phyloP scores from a whole-genome alignment of 2,888 invertebrate genomes.

The Drosophila antonietae region DNA sequence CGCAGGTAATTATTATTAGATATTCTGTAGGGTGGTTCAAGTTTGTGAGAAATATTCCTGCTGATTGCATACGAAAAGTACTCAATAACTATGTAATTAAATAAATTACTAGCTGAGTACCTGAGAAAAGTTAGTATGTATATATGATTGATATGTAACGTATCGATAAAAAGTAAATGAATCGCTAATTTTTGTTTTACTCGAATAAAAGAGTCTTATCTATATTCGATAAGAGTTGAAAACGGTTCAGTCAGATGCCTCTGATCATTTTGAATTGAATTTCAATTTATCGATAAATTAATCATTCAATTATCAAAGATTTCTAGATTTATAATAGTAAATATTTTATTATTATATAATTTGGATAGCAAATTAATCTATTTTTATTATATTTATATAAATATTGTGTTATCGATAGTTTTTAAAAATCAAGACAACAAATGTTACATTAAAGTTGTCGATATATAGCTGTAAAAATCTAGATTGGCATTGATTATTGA shows the following conservation, averaged over 20 bases:
- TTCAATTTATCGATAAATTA: background rate
- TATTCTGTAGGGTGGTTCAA: constrained; percentile 17
- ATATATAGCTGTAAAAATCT: too few relatives aligned
- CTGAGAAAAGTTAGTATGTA: background rate
- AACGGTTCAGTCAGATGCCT: background rate
- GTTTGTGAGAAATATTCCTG: background rate
- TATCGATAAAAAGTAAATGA: background rate
- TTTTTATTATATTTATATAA: too few relatives aligned
- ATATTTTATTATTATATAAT: background rate
- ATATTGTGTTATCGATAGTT: background rate
- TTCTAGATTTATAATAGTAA: background rate
- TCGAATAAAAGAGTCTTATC: too few relatives aligned
- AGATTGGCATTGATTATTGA: too few relatives aligned
- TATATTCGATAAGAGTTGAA: background rate
- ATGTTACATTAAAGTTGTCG: background rate
- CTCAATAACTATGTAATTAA: background rate
- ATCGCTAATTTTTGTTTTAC: background rate
- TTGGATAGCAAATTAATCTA: too few relatives aligned
- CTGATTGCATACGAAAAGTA: background rate
- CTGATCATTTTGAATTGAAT: background rate
- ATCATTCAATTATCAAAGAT: background rate
- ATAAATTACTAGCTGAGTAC: background rate
- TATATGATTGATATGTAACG: background rate
- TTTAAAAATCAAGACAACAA: background rate
- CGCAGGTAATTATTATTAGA: constrained; percentile 37